A percentile compares a stretch with the other conserved stretches of the same genome.
phyloP scores from a whole-genome alignment of 1,140 invertebrate species.

The Temnothorax curvispinosus region DNA sequence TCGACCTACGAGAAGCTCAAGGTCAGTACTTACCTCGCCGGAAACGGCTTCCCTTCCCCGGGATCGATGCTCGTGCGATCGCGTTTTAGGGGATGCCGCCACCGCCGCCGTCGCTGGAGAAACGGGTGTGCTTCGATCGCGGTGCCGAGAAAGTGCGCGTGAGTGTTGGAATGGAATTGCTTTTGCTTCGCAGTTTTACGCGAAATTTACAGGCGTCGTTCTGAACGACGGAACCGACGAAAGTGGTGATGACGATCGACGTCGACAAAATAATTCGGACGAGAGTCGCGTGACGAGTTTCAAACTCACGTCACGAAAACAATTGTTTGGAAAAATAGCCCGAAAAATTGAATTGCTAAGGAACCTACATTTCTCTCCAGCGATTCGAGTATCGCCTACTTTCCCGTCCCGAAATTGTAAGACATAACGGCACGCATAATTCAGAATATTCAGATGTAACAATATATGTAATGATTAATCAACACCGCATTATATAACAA shows the following conservation, averaged over 20 bases:
- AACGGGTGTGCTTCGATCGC: conserved; percentile 44
- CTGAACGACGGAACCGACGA: neutral
- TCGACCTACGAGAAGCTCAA: conserved; percentile 94
- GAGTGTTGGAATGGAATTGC: neutral
- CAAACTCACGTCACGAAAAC: too few species aligned
- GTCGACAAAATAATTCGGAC: neutral
- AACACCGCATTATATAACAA: conserved; percentile 23
- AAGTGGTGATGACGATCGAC: neutral
- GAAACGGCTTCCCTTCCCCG: neutral
- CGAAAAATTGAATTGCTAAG: too few species aligned
- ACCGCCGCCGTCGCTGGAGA: neutral
- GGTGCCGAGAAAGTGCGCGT: conserved; percentile 34
- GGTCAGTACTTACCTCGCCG: conserved; percentile 86
- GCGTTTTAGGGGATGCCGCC: conserved; percentile 23
- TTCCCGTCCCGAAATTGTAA: neutral
- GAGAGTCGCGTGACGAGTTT: too few species aligned
- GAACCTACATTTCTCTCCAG: neutral
- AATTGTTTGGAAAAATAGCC: too few species aligned
- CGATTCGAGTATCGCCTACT: neutral
- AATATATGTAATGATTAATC: neutral
- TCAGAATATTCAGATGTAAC: neutral
- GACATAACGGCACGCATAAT: neutral
- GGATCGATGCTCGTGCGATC: conserved; percentile 62
- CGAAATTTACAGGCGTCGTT: neutral
- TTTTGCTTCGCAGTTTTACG: neutral